Evolutionary conservation across 2,888 invertebrate genomes (phyloP), one percentile per base, ranked within the genome.

Genomic region (Drosophila macrospina): DNA sequence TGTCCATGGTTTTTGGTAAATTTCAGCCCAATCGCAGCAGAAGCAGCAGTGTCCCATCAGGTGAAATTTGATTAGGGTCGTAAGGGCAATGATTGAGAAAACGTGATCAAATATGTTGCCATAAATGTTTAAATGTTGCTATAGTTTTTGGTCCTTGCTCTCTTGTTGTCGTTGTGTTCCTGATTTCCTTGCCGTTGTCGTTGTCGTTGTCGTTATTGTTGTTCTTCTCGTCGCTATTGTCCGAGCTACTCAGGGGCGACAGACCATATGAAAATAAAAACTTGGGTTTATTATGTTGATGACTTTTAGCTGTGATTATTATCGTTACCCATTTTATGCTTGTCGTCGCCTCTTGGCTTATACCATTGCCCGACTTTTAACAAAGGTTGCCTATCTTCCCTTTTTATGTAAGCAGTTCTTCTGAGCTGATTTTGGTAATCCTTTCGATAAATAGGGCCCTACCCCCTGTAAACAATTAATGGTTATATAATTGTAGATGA

Each of bases 61-160:
- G 90, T 90, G 89, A 89, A 88, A 89, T 90, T 90, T 90, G 90
- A 90, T 90, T 88, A 89, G 90, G 89, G 90, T 90, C 90, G 87
- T 90, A 89, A 89, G 86, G 79, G 79, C 88, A 83, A 83, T 89
- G 86, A 90, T 90, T 89, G 90, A 86, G 83, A 89, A 90, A 89
- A 90, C 90, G 90, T 90, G 90, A 88, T 87, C 86, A 86, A 86
- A 86, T 87, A 86, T 86, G 86, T 86, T 86, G 82, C 82, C 78
- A 82, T 87, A 86, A 86, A 80, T 82, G 86, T 83, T 86, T 87
- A 86, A 86, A 86, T 86, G 86, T 77, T 80, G 78, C 81, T 68
- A 69, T 74, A 79, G 86, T 77, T 69, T 74, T 78, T 62, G 61
- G 51, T 60, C 39, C 61, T 65, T 45, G 39, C 48, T 41, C 20